These are phyloP conservation scores for Buphagus erythrorhynchus DNA, from an alignment of 2,797 vertebrate species.

Conservation along the genomic window DNA sequence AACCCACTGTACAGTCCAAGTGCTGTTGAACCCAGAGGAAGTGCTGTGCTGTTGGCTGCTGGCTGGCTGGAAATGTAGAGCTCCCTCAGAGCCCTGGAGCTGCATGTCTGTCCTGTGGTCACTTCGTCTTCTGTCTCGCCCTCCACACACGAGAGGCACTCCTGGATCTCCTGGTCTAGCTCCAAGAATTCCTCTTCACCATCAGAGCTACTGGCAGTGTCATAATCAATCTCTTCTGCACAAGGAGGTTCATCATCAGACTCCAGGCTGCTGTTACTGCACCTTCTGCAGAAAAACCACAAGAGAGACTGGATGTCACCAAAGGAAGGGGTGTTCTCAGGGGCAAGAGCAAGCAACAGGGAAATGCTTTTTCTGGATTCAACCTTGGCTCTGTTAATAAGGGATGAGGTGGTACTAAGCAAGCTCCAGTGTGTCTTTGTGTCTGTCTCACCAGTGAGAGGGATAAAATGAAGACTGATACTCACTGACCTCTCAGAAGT, in stretches of 20 bases:
- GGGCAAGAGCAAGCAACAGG: not conserved
- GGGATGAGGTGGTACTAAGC: not conserved
- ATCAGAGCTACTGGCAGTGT: conserved; percentile 67
- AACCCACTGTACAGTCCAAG: not conserved
- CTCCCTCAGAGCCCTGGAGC: not conserved
- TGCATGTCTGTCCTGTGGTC: not conserved
- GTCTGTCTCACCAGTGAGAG: not conserved
- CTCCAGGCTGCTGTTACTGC: conserved; percentile 74
- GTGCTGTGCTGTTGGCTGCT: not conserved
- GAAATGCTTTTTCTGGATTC: not conserved
- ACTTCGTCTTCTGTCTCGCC: not conserved
- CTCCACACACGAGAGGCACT: not conserved
- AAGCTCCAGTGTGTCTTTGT: not conserved
- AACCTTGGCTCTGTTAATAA: not conserved
- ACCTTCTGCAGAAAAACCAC: conserved; percentile 49
- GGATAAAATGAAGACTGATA: not conserved
- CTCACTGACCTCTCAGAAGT: not conserved
- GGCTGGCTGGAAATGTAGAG: not conserved
- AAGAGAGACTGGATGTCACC: not conserved
- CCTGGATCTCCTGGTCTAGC: conserved; percentile 70
- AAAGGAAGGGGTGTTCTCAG: not conserved
- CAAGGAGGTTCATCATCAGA: conserved; percentile 89
- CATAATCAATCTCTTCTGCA: conserved; percentile 87
- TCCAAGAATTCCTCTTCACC: conserved; percentile 60
- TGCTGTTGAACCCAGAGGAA: not conserved